Evolutionary conservation across 2,797 vertebrate species (phyloP).

Genomic region (Sebastes kiyomatsui): DNA sequence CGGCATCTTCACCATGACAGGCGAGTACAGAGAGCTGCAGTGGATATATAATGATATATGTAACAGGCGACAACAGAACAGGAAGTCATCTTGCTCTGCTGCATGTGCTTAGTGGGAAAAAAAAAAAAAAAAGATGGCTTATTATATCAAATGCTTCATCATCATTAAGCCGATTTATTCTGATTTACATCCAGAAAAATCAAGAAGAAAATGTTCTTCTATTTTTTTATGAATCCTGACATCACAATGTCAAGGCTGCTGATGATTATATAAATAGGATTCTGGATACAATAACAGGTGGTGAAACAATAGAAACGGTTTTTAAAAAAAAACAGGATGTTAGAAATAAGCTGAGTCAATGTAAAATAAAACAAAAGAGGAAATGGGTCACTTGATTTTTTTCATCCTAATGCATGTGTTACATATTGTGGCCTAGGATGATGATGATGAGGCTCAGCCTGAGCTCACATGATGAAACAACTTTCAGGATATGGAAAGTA

Average conservation of each 20-base stretch:
- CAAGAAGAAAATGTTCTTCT: too few relatives aligned
- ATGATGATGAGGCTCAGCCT: too few relatives aligned
- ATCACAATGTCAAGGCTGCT: not conserved
- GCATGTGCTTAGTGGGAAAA: not conserved
- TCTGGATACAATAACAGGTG: not conserved
- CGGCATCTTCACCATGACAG: conserved; percentile 78
- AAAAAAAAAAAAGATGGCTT: not conserved
- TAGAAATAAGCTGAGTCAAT: not conserved
- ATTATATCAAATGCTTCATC: not conserved
- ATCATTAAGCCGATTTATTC: not conserved
- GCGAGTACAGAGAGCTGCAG: conserved; percentile 37
- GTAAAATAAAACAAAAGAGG: not conserved
- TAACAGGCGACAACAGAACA: not conserved
- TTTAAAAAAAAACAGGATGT: not conserved
- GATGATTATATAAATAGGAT: not conserved
- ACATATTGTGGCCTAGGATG: not conserved
- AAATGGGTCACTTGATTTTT: not conserved
- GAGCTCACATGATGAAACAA: not conserved
- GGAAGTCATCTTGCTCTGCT: not conserved
- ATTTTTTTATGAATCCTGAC: not conserved
- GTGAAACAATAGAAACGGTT: not conserved
- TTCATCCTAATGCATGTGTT: not conserved
- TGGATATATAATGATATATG: too few relatives aligned
- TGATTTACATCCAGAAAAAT: not conserved
- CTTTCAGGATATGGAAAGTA: not conserved